These are phyloP conservation scores for Cavia aperea DNA, from an alignment of 2,113 vertebrate genomes.

Conservation along the genomic window DNA sequence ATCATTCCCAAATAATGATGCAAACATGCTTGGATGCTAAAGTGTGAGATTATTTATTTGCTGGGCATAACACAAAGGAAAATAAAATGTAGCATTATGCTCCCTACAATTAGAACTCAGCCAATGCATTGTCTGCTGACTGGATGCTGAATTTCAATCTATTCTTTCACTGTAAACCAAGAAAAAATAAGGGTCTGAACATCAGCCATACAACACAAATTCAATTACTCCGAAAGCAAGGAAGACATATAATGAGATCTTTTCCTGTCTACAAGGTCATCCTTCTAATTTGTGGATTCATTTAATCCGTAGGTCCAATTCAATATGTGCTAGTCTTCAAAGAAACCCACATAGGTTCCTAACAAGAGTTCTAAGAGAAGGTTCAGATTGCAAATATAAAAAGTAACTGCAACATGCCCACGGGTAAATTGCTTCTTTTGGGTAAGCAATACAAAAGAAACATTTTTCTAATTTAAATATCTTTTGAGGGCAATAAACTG, in stretches of 20 bases:
- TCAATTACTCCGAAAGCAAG: slow-evolving; percentile 25
- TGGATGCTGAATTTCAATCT: slow-evolving; percentile 41
- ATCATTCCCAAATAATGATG: background rate
- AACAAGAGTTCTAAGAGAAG: slow-evolving; percentile 33
- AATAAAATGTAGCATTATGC: background rate
- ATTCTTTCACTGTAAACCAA: background rate
- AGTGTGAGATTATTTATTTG: slow-evolving; percentile 41
- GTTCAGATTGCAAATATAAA: slow-evolving; percentile 60
- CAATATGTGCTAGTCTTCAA: slow-evolving; percentile 49
- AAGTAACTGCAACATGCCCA: slow-evolving; percentile 10
- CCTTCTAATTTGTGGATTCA: slow-evolving; percentile 67
- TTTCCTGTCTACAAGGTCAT: slow-evolving; percentile 65
- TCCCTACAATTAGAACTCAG: slow-evolving; percentile 42
- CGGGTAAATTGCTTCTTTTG: slow-evolving; percentile 54
- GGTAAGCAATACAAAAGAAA: slow-evolving; percentile 46
- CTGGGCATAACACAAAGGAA: background rate
- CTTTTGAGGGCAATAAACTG: slow-evolving; percentile 63
- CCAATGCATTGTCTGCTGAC: slow-evolving; percentile 3
- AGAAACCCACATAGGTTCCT: slow-evolving; percentile 49
- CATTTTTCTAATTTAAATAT: slow-evolving; percentile 62
- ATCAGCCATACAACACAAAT: slow-evolving; percentile 19
- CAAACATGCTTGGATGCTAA: background rate
- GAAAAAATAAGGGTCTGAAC: background rate
- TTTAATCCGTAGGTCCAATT: slow-evolving; percentile 69
- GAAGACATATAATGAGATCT: slow-evolving; percentile 46